phyloP scores from a whole-genome alignment of 37 sponge, comb jelly and placozoan species.

The Chondrilla cf. caribensis region DNA sequence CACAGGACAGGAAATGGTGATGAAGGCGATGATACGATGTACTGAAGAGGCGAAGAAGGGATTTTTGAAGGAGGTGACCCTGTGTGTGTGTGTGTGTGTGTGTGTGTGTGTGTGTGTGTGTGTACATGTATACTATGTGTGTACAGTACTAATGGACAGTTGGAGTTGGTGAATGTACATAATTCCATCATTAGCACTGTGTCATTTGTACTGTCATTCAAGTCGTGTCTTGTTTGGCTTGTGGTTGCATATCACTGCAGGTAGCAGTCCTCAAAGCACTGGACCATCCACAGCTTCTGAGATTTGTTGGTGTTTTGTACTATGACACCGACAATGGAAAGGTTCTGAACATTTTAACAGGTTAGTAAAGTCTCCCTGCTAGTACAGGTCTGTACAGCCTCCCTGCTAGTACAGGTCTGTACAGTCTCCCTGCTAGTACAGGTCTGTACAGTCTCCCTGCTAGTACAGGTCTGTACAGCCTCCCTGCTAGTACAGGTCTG shows the following conservation, averaged over 20 bases:
- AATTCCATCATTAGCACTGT: too few species aligned
- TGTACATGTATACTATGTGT: slow-evolving; percentile 4
- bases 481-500: too few species aligned
- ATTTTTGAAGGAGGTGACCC: slow-evolving; percentile 71
- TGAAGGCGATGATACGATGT: slow-evolving; percentile 69
- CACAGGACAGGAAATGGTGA: slow-evolving; percentile 83
- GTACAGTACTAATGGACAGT: background rate
- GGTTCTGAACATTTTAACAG: slow-evolving; percentile 66
- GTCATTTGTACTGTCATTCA: too few species aligned
- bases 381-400: too few species aligned
- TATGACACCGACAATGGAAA: slow-evolving; percentile 47
- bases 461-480: too few species aligned
- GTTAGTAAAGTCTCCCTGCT: slow-evolving; percentile 2
- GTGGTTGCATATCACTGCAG: slow-evolving; percentile 32
- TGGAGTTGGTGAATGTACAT: too few species aligned
- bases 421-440: too few species aligned
- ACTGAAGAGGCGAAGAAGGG: slow-evolving; percentile 69
- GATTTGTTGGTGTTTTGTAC: slow-evolving; percentile 76
- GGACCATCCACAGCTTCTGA: slow-evolving; percentile 74
- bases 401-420: too few species aligned
- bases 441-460: too few species aligned
- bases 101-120: slow-evolving; percentile 28
- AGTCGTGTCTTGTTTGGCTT: too few species aligned
- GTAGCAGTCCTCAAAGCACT: slow-evolving; percentile 66
- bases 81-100: slow-evolving; percentile 31